Evolutionary conservation across 2,113 vertebrate species (phyloP), one percentile per base, ranked within the genome.

Genomic region (Phylloscopus whistleri): DNA sequence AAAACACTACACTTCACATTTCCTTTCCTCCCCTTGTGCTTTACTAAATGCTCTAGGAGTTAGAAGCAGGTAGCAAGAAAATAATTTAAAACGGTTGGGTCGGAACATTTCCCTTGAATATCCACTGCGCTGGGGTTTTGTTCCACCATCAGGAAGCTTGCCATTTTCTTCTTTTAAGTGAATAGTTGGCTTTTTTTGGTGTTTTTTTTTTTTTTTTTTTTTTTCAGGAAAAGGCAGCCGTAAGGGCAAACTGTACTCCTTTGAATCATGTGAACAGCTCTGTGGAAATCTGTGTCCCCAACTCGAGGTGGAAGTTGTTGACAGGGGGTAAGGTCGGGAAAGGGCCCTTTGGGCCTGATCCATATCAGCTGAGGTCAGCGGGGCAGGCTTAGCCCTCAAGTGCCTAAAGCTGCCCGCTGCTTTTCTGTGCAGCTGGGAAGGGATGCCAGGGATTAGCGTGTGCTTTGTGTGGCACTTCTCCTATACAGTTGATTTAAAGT

Each of bases 291-390:
- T 72, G 64, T n/a, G 55, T 49, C 73, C 39, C 0, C 3, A 44
- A 43, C 59, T 92, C 0, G 13, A 68, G 49, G 67, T 90, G 69
- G 93, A 94, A 92, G 81, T 24, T 96, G 78, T 67, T 87, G 92
- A 67, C 84, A 90, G 78, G 41, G 33, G 21, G 31, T 66, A 75
- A 44, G 62, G 78, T 39, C 11, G 58, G 85, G 62, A 76, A 76
- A 49, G 67, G 91, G 72, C 76, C 84, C 76, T 89, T 72, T 87
- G 84, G 75, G 85, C 51, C 63, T 87, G 88, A 90, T 92, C 73
- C 84, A 17, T 75, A 77, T 87, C 90, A 82, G 56, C 70, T 72
- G 41, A 86, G 85, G 85, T 94, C 87, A 89, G 62, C 4, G 4
- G 58, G 62, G 51, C 79, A 68, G 67, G 46, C 82, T 72, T 11